A percentile compares a stretch with the other conserved stretches of the same genome.
Conservation (phyloP, 2,113 vertebrate genomes). For the Cyprinodon brontotheroides region DNA sequence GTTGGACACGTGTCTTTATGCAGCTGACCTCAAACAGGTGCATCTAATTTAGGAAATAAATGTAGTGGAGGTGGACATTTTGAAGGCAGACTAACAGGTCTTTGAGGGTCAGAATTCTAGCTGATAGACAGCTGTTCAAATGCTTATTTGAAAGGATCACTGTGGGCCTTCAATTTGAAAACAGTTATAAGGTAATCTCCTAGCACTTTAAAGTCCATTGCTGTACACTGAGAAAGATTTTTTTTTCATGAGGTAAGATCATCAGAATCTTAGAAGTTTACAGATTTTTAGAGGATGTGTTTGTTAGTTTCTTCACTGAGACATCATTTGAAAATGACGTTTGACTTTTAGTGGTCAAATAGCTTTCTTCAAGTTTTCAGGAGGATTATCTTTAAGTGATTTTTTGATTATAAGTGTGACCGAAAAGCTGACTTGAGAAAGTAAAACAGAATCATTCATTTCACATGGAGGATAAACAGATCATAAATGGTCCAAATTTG, state of each 20-base stretch:
- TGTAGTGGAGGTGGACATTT: too few species aligned
- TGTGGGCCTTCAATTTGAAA: not conserved
- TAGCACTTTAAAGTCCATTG: not conserved
- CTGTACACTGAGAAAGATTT: too few species aligned
- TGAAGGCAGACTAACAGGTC: too few species aligned
- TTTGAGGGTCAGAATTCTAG: too few species aligned
- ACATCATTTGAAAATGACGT: not conserved
- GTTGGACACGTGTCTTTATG: too few species aligned
- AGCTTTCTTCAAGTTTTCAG: not conserved
- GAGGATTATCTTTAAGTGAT: not conserved
- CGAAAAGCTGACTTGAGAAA: not conserved
- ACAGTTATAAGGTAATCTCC: not conserved
- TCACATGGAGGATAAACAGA: not conserved
- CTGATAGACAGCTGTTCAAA: too few species aligned
- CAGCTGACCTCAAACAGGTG: too few species aligned
- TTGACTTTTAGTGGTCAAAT: not conserved
- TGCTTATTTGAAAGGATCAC: too few species aligned
- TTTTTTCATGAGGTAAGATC: too few species aligned
- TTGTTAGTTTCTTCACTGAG: not conserved
- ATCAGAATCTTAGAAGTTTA: too few species aligned
- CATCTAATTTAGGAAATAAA: too few species aligned
- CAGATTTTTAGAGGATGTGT: not conserved
- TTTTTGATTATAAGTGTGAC: not conserved
- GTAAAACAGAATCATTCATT: not conserved
- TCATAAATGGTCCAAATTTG: too few species aligned